Evolutionary conservation across 2,113 vertebrate species (phyloP).

Genomic region (Electrona antarctica): DNA sequence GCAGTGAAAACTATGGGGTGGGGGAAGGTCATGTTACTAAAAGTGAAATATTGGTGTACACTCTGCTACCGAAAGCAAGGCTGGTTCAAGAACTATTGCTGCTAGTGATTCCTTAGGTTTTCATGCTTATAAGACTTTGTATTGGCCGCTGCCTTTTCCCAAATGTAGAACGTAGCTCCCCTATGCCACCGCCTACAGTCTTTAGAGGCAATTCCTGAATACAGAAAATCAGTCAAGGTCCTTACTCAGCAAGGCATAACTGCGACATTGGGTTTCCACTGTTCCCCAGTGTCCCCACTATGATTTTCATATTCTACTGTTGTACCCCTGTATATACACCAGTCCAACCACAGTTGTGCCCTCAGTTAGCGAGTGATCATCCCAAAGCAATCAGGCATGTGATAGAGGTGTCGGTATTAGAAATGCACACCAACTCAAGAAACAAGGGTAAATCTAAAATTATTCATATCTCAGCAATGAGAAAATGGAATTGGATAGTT

Average conservation of each 20-base stretch:
- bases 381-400: conserved; percentile 42
- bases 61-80: conserved; percentile 45
- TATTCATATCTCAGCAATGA: conserved; percentile 20
- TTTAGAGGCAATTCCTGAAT: conserved; percentile 28
- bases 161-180: conserved; percentile 19
- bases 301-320: conserved; percentile 35
- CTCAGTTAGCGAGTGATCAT: conserved; percentile 35
- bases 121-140: conserved; percentile 21
- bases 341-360: conserved; percentile 29
- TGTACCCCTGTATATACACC: conserved; percentile 47
- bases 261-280: conserved; percentile 33
- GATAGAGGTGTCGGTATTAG: conserved; percentile 27
- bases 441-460: conserved; percentile 22
- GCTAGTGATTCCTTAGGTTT: conserved; percentile 54
- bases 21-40: conserved; percentile 38
- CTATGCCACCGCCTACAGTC: conserved; percentile 1
- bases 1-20: conserved; percentile 37
- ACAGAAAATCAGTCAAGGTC: conserved; percentile 30
- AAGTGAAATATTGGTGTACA: conserved; percentile 31
- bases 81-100: conserved; percentile 56
- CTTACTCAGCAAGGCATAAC: conserved; percentile 23
- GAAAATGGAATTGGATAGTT: conserved; percentile 12
- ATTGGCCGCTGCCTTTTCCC: conserved; percentile 28
- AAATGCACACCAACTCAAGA: conserved; percentile 36
- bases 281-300: conserved; percentile 4